These are phyloP conservation scores for Anagrus nilaparvatae DNA, from an alignment of 1,140 invertebrate genomes.

Conservation along the genomic window DNA sequence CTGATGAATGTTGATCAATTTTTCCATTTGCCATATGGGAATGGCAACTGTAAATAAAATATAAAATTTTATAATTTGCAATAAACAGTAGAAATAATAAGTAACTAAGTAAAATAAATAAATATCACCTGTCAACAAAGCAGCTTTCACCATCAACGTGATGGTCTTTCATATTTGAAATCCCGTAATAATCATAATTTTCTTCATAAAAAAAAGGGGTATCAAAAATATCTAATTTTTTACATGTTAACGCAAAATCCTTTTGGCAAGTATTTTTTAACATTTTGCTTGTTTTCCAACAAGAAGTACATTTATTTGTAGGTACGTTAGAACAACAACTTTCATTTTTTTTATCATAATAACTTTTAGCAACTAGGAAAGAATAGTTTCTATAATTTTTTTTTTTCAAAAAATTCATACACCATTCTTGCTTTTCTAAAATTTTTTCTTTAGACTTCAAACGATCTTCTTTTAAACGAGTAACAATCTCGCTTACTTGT, in stretches of 20 bases:
- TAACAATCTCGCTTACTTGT: conserved; percentile 37
- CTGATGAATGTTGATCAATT: conserved; percentile 45
- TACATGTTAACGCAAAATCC: conserved; percentile 24
- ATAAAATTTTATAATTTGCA: neutral
- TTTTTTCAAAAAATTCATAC: conserved; percentile 21
- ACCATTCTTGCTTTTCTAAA: conserved; percentile 20
- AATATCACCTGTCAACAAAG: conserved; percentile 2
- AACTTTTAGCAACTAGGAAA: too few species aligned
- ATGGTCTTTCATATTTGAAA: neutral
- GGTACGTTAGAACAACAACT: conserved; percentile 34
- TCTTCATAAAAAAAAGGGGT: conserved; percentile 14
- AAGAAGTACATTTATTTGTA: conserved; percentile 34
- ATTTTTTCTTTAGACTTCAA: conserved; percentile 18
- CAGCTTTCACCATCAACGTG: neutral
- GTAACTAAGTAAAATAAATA: neutral
- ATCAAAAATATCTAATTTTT: conserved; percentile 29
- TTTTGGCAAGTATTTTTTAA: conserved; percentile 13
- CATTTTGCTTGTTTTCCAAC: conserved; percentile 18
- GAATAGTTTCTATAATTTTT: conserved; percentile 14
- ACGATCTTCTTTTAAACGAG: conserved; percentile 22
- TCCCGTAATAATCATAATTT: conserved; percentile 12
- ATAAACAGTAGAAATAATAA: conserved; percentile 4
- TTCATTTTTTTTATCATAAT: too few species aligned
- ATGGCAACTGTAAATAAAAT: conserved; percentile 6
- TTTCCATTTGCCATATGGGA: conserved; percentile 15